phyloP scores from a whole-genome alignment of 2,797 vertebrate genomes.

The Carcharodon carcharias region DNA sequence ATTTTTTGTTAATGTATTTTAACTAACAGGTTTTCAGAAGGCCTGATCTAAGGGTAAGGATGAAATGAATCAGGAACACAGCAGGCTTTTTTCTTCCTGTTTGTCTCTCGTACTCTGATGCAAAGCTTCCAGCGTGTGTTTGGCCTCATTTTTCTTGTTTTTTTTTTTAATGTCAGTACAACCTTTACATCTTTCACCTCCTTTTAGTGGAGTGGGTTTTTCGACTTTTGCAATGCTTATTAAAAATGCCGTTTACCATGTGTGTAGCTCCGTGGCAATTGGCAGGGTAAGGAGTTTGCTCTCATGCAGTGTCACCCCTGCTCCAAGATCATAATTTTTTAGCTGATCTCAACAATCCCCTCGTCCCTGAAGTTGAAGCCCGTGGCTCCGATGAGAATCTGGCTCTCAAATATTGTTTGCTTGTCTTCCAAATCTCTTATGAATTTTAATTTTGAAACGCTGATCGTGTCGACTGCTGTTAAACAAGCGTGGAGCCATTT shows the following conservation, averaged over 20 bases:
- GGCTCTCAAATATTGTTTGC: not conserved
- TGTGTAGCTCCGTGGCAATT: not conserved
- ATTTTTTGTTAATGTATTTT: slow-evolving; percentile 56
- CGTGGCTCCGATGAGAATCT: not conserved
- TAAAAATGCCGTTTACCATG: not conserved
- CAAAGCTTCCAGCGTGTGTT: slow-evolving; percentile 31
- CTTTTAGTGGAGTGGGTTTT: not conserved
- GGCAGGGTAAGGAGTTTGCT: not conserved
- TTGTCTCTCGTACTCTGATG: slow-evolving; percentile 47
- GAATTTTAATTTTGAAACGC: not conserved
- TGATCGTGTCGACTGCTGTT: not conserved
- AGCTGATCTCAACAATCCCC: not conserved
- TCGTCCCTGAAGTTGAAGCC: no score
- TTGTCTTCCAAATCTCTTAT: not conserved
- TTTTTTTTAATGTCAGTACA: not conserved
- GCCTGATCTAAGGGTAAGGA: slow-evolving; percentile 78
- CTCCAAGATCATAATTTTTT: not conserved
- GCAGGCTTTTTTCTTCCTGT: slow-evolving; percentile 56
- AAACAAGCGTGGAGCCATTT: not conserved
- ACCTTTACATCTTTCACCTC: not conserved
- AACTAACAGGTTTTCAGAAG: slow-evolving; percentile 80
- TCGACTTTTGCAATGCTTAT: not conserved
- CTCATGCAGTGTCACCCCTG: not conserved
- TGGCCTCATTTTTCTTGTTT: slow-evolving; percentile 1
- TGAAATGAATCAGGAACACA: slow-evolving; percentile 51